Evolutionary conservation across 2,888 invertebrate species (phyloP), one percentile per base, ranked within the genome.

Genomic region (Glyphotaelius pellucidus): DNA sequence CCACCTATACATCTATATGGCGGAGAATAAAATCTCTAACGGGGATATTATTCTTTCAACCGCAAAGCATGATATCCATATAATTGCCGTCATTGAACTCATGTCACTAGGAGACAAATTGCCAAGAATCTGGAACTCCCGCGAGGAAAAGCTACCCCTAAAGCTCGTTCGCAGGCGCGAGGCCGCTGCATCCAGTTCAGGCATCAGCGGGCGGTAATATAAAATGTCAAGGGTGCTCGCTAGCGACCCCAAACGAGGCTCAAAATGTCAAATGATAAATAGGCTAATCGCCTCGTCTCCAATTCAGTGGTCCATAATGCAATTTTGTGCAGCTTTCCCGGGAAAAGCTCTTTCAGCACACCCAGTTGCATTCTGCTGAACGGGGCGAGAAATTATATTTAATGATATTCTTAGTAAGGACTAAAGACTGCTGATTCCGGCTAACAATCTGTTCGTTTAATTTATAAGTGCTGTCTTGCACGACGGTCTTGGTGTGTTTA

Each of bases 241-340:
- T 80, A n/a, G 85, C 92, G 52, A 32, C 87, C 83, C 83, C 19
- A 86, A 90, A 67, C 84, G 83, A 38, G 87, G 92, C 92, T 92
- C 91, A 89, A 92, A 93, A 92, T 91, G 93, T 93, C 93, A 93
- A 90, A 91, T 86, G 89, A 90, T 93, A 91, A 93, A 91, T 93
- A 92, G 93, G 92, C 87, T 93, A 92, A 92, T 92, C 91, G 91
- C 83, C 67, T 80, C 91, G 90, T 89, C 87, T 91, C 91, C 90
- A 81, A 81, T 90, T 89, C 90, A 84, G 84, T 79, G 85, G 89
- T 83, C 83, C 81, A 92, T 92, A 89, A 92, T 92, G 92, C 90
- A 92, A 89, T 92, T 90, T 91, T 87, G 79, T 91, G 91, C 89
- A 90, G 90, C 90, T 90, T 84, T 89, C 79, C 80, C 88, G 15